These are phyloP conservation scores for Rhopalosiphum nymphaeae DNA, from an alignment of 2,888 invertebrate species.

Conservation along the genomic window DNA sequence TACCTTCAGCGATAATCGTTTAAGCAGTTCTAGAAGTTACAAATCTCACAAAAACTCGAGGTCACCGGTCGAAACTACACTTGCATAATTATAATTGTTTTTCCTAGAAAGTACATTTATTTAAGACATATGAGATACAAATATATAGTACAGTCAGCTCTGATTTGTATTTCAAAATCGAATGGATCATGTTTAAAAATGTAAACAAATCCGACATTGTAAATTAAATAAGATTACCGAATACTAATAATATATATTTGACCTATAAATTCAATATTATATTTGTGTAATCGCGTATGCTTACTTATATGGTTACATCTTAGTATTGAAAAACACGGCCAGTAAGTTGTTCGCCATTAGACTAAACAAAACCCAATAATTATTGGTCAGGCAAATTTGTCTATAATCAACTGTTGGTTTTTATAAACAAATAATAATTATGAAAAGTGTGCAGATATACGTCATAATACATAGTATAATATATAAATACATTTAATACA, in stretches of 20 bases:
- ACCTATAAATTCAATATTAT: slow-evolving; percentile 3
- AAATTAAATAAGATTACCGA: background rate
- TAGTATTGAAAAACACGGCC: background rate
- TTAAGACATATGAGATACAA: background rate
- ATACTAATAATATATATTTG: background rate
- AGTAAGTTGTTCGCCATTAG: background rate
- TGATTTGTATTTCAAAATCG: background rate
- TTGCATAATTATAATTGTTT: slow-evolving; percentile 34
- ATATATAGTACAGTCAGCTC: background rate
- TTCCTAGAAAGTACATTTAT: slow-evolving; percentile 41
- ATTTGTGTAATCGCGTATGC: background rate
- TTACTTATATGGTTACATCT: background rate
- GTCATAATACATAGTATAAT: background rate
- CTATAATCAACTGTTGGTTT: background rate
- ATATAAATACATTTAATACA: background rate
- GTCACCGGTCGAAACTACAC: background rate
- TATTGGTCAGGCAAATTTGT: background rate
- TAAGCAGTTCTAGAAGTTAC: background rate
- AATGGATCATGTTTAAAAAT: background rate
- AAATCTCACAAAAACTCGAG: slow-evolving; percentile 27
- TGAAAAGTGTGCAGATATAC: background rate
- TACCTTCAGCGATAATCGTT: background rate
- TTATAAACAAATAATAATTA: background rate
- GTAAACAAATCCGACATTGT: background rate
- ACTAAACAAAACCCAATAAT: background rate